Percentiles rank a stretch among this genome's conserved stretches.
phyloP scores from a whole-genome alignment of 2,888 invertebrate species.

The Macropis europaea region DNA sequence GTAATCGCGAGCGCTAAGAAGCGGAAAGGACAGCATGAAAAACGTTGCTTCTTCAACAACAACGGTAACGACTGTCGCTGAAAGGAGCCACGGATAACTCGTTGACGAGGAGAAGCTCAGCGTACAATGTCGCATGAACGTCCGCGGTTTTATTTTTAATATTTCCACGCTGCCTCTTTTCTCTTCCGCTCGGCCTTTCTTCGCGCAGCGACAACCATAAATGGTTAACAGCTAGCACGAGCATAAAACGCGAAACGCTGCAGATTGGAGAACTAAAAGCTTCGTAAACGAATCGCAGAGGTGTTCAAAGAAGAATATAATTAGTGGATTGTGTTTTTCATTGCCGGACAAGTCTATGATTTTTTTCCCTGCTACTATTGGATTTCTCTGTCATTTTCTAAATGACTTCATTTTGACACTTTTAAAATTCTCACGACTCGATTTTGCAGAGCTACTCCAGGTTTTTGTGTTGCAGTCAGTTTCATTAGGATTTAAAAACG shows the following conservation, averaged over 20 bases:
- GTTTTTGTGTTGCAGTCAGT: too few relatives aligned
- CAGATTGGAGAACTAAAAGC: not conserved
- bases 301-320: not conserved
- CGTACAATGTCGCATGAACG: not conserved
- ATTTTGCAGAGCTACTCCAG: too few relatives aligned
- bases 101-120: constrained; percentile 13
- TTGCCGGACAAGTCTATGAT: not conserved
- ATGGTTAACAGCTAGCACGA: constrained; percentile 8
- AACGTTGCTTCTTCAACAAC: not conserved
- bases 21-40: not conserved
- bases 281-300: not conserved
- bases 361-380: too few relatives aligned
- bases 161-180: not conserved
- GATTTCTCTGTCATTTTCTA: too few relatives aligned
- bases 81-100: not conserved
- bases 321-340: not conserved
- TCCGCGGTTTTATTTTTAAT: constrained; percentile 20
- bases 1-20: not conserved
- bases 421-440: too few relatives aligned
- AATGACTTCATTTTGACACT: too few relatives aligned
- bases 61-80: not conserved
- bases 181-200: not conserved
- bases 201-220: constrained; percentile 12
- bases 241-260: not conserved
- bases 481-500: too few relatives aligned